Evolutionary conservation across 2,888 invertebrate genomes (phyloP).

Genomic region (Synergus laeviventris): DNA sequence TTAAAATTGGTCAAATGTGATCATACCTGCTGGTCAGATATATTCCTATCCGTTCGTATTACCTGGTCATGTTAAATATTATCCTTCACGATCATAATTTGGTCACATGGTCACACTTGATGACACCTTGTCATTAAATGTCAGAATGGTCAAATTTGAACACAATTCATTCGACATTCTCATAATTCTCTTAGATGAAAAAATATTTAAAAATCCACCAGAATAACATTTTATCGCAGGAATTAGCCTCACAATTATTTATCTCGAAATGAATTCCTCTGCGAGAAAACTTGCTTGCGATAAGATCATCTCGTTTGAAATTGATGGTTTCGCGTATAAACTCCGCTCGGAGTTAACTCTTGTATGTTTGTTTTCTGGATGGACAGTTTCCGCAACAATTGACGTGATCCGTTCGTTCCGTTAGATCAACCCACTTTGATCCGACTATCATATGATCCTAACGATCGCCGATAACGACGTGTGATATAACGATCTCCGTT

Average conservation of each 20-base stretch:
- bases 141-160: too few species aligned
- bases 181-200: too few species aligned
- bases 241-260: conserved; percentile 30
- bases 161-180: too few species aligned
- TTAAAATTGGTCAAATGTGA: too few species aligned
- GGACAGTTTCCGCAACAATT: conserved; percentile 62
- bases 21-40: too few species aligned
- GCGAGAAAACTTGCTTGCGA: conserved; percentile 38
- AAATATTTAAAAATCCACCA: too few species aligned
- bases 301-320: conserved; percentile 46
- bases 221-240: not conserved
- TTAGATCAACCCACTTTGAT: conserved; percentile 61
- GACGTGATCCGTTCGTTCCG: conserved; percentile 61
- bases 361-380: conserved; percentile 55
- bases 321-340: conserved; percentile 18
- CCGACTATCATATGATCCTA: conserved; percentile 62
- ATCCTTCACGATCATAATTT: too few species aligned
- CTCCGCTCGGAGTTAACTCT: conserved; percentile 45
- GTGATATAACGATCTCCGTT: conserved; percentile 68
- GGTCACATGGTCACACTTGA: too few species aligned
- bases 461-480: conserved; percentile 69
- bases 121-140: too few species aligned
- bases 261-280: conserved; percentile 51
- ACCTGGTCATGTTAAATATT: too few species aligned
- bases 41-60: too few species aligned